Percentiles rank a stretch among this genome's conserved stretches.
Evolutionary conservation across 2,888 invertebrate genomes (phyloP).

Genomic region (Escarpia spicata): DNA sequence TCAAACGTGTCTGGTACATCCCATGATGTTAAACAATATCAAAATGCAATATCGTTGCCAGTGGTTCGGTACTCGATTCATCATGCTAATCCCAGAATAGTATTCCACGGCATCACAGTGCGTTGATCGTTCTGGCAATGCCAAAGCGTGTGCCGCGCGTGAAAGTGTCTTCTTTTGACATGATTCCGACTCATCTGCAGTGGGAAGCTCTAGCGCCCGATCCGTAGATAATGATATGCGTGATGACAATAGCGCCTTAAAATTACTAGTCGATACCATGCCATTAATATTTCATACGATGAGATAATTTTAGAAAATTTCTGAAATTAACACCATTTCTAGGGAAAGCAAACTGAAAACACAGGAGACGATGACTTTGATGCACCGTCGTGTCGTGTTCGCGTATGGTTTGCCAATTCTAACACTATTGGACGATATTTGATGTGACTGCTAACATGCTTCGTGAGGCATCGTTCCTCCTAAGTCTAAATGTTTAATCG

Average conservation of each 20-base stretch:
- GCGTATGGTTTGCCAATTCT: not conserved
- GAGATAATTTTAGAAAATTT: not conserved
- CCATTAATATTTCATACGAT: not conserved
- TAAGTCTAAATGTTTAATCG: no score
- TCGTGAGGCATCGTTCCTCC: no score
- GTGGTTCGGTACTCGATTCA: not conserved
- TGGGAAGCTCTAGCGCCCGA: not conserved
- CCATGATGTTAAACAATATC: not conserved
- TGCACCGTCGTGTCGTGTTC: not conserved
- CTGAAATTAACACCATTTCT: not conserved
- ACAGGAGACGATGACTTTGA: not conserved
- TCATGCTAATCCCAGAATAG: not conserved
- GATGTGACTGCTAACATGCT: no score
- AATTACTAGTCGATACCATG: not conserved
- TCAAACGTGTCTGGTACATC: not conserved
- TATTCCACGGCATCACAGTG: not conserved
- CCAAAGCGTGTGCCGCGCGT: not conserved
- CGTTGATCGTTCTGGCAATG: not conserved
- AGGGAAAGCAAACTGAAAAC: not conserved
- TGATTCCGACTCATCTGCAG: not conserved
- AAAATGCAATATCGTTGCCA: not conserved
- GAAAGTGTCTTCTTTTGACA: not conserved
- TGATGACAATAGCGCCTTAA: not conserved
- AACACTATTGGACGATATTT: not conserved
- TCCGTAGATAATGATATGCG: no score